Percentiles rank a stretch among this genome's conserved stretches.
Conservation (phyloP, 53 echinoderm and acorn worm genomes). For the Luidia sarsii region DNA sequence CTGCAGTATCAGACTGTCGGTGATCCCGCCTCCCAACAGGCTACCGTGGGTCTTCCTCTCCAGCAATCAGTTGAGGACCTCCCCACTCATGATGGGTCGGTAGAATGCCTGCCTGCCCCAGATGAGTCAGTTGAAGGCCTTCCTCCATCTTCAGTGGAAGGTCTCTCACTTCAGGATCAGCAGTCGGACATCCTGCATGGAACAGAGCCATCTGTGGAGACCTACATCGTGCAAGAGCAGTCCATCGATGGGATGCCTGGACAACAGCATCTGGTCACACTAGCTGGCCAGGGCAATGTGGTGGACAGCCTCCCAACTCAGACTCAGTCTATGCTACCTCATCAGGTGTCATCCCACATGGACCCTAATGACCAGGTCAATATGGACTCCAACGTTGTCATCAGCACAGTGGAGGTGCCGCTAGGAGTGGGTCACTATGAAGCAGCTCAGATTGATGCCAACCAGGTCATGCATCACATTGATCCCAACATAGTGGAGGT, state of each 20-base stretch:
- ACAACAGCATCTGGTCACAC: slow-evolving; percentile 36
- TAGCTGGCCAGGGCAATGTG: not conserved
- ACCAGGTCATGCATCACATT: slow-evolving; percentile 52
- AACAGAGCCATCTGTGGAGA: slow-evolving; percentile 11
- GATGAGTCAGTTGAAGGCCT: slow-evolving; percentile 32
- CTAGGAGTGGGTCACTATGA: slow-evolving; percentile 21
- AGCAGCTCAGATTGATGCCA: slow-evolving; percentile 42
- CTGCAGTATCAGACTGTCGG: not conserved
- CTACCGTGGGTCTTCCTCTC: not conserved
- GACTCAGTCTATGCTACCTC: slow-evolving; percentile 7
- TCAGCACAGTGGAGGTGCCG: slow-evolving; percentile 39
- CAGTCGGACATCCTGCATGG: slow-evolving; percentile 5
- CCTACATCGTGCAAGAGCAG: slow-evolving; percentile 37
- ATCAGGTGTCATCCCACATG: not conserved
- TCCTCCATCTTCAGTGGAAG: not conserved
- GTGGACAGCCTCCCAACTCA: slow-evolving; percentile 18
- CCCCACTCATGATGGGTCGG: not conserved
- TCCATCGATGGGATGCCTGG: slow-evolving; percentile 25
- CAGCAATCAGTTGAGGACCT: slow-evolving; percentile 1
- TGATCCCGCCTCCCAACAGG: not conserved
- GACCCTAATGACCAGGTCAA: slow-evolving; percentile 29
- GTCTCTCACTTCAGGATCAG: slow-evolving; percentile 12
- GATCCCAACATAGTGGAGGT: slow-evolving; percentile 52
- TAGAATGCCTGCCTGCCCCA: not conserved
- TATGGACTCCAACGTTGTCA: slow-evolving; percentile 45